Conservation (phyloP, 2,113 vertebrate genomes). For the Thymallus thymallus region DNA sequence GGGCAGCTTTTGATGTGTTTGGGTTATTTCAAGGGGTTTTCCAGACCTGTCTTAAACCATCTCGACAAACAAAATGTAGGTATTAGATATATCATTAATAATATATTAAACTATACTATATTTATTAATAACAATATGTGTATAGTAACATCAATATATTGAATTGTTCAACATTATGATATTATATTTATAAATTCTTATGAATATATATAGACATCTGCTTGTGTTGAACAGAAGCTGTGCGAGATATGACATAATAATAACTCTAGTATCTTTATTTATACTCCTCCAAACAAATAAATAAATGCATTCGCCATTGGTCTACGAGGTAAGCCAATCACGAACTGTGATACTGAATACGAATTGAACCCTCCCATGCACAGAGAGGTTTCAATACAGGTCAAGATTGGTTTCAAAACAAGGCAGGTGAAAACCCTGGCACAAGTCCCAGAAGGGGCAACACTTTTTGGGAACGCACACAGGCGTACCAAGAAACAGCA, state of each 20-base stretch:
- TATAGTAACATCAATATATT: constrained; percentile 69
- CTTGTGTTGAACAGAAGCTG: constrained; percentile 43
- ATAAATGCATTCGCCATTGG: constrained; percentile 50
- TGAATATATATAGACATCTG: constrained; percentile 63
- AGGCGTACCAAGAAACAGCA: constrained; percentile 23
- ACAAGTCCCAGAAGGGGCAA: neutral
- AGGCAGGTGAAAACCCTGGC: constrained; percentile 53
- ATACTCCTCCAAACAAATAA: constrained; percentile 65
- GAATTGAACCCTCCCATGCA: constrained; percentile 75
- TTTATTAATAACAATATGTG: constrained; percentile 66
- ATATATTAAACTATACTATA: constrained; percentile 73
- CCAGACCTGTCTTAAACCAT: constrained; percentile 73
- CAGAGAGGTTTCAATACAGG: constrained; percentile 73
- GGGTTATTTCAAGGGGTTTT: constrained; percentile 44
- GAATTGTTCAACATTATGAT: constrained; percentile 70
- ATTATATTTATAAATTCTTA: constrained; percentile 71
- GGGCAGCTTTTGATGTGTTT: constrained; percentile 29
- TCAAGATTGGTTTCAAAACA: constrained; percentile 66
- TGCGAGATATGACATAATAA: constrained; percentile 67
- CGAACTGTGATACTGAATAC: constrained; percentile 53
- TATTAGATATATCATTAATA: constrained; percentile 71
- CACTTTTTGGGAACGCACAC: constrained; percentile 30
- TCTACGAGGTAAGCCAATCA: constrained; percentile 45
- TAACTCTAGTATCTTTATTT: constrained; percentile 56
- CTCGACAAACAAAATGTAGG: constrained; percentile 62